These are phyloP conservation scores for Melieria crassipennis DNA, from an alignment of 2,888 invertebrate species.

Conservation along the genomic window DNA sequence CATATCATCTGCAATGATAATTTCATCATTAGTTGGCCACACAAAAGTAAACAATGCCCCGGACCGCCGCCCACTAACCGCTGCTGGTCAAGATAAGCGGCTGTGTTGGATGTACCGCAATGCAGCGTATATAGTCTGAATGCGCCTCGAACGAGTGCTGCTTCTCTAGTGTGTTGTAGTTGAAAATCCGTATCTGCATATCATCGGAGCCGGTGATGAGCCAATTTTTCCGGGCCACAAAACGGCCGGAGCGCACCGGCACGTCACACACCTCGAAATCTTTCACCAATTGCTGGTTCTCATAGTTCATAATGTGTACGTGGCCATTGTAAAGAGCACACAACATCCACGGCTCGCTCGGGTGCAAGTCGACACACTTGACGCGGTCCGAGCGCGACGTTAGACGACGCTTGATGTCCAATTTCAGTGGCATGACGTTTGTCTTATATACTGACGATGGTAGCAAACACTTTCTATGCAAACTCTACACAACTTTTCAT, in stretches of 20 bases:
- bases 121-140: conserved; percentile 96
- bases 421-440: conserved; percentile 79
- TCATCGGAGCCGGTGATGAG: conserved; percentile 97
- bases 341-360: conserved; percentile 98
- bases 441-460: neutral
- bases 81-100: conserved; percentile 96
- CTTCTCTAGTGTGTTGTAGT: conserved; percentile 97
- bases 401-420: conserved; percentile 98
- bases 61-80: conserved; percentile 71
- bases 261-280: conserved; percentile 95
- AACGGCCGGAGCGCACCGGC: conserved; percentile 95
- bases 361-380: conserved; percentile 97
- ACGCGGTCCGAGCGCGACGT: conserved; percentile 98
- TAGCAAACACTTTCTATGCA: neutral
- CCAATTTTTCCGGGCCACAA: conserved; percentile 98
- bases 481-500: conserved; percentile 7
- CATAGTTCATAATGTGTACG: conserved; percentile 99
- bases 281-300: conserved; percentile 89
- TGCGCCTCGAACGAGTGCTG: conserved; percentile 98
- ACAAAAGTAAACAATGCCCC: neutral
- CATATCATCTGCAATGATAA: conserved; percentile 84
- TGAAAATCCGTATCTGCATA: conserved; percentile 95
- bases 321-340: conserved; percentile 98
- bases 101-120: conserved; percentile 97
- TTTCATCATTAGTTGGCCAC: neutral